Conservation (phyloP, 2,113 vertebrate species). For the Saccopteryx leptura region DNA sequence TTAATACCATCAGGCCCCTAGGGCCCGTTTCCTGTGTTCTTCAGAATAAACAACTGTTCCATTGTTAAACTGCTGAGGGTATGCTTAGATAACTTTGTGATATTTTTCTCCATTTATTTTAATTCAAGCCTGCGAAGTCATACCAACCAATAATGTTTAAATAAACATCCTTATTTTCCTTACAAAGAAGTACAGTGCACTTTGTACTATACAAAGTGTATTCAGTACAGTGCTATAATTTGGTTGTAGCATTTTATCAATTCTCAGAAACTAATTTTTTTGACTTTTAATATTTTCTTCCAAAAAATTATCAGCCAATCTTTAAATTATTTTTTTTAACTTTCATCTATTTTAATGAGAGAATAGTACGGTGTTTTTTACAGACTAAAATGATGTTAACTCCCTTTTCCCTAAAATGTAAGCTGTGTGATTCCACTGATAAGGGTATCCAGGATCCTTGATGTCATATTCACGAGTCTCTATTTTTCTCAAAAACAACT, state of each 20-base stretch:
- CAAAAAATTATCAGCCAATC: background rate
- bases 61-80: conserved; percentile 38
- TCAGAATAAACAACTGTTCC: conserved; percentile 74
- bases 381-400: background rate
- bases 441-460: background rate
- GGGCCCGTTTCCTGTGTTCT: background rate
- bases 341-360: background rate
- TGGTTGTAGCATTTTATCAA: background rate
- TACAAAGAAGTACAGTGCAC: background rate
- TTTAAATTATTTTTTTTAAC: conserved; percentile 15
- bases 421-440: background rate
- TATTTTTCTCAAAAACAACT: background rate
- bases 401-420: background rate
- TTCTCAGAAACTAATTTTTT: background rate
- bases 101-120: conserved; percentile 80
- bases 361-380: background rate
- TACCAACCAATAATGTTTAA: conserved; percentile 62
- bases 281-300: background rate
- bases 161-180: conserved; percentile 44
- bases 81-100: conserved; percentile 56
- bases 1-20: conserved; percentile 55
- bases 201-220: background rate
- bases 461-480: too few relatives aligned
- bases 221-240: too few relatives aligned
- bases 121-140: conserved; percentile 65